Percentiles rank a stretch among this genome's conserved stretches.
Evolutionary conservation across 2,888 invertebrate genomes (phyloP).

Genomic region (Lepidocyrtinus sp.): DNA sequence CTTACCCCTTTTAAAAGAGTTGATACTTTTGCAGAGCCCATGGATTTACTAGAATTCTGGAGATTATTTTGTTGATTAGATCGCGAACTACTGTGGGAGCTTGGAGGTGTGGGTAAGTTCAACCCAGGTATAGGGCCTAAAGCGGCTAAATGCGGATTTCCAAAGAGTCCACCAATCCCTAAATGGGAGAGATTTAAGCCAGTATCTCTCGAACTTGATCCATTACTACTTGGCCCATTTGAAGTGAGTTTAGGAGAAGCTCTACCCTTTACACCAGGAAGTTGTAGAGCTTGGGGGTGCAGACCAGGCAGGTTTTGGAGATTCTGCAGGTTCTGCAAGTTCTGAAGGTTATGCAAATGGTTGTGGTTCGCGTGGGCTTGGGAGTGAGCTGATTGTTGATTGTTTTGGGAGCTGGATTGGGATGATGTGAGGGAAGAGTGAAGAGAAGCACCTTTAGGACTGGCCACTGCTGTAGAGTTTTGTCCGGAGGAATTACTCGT

Average conservation of each 20-base stretch:
- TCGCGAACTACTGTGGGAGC: constrained; percentile 55
- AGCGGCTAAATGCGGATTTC: constrained; percentile 71
- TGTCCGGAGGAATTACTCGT: constrained; percentile 68
- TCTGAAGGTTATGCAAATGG: constrained; percentile 63
- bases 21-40: constrained; percentile 72
- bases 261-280: constrained; percentile 65
- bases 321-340: constrained; percentile 65
- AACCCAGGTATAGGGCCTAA: constrained; percentile 62
- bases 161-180: constrained; percentile 63
- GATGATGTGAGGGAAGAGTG: constrained; percentile 57
- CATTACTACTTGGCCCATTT: constrained; percentile 52
- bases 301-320: constrained; percentile 44
- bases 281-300: constrained; percentile 60
- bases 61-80: constrained; percentile 62
- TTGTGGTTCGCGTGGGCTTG: constrained; percentile 56
- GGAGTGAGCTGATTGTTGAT: constrained; percentile 58
- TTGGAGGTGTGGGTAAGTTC: constrained; percentile 50
- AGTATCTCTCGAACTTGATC: constrained; percentile 48
- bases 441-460: constrained; percentile 65
- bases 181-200: constrained; percentile 64
- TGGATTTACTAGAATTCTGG: constrained; percentile 61
- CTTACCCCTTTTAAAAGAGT: constrained; percentile 74
- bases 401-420: constrained; percentile 44
- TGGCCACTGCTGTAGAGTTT: constrained; percentile 49
- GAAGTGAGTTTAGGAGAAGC: constrained; percentile 66